Evolutionary conservation across 2,113 vertebrate genomes (phyloP), one percentile per base, ranked within the genome.

Genomic region (Pachypanchax playfairii): DNA sequence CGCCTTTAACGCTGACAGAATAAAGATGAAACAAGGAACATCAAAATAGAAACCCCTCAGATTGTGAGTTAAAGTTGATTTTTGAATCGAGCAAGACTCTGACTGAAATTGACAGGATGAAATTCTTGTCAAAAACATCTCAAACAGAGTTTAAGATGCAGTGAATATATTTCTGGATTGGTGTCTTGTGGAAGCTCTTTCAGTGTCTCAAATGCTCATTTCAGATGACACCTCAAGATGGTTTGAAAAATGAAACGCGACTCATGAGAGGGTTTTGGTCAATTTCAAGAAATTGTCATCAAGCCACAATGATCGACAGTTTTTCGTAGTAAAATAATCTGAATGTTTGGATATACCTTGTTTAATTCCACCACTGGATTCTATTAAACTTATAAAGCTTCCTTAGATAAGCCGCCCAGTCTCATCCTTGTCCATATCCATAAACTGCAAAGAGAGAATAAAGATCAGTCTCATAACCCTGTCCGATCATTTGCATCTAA

Each of bases 401-500:
- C 73, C 49, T 55, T 62, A 84, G 84, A 87, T 89, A 87, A 89
- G 66, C 83, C 82, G 33, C 57, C 47, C 84, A 70, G 71, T 85
- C 84, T 74, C 72, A 81, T 68, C 52, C 65, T 48, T 55, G 75
- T 81, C 79, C 70, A 56, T 82, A 83, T 87, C 84, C 76, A 73
- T 78, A 61, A 83, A 66, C 63, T 44, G 70, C 64, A 70, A 65
- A 75, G 20, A 38, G 22, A 54, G 26, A 54, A 31, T 8, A 46
- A 43, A n/a, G 77, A 75, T 74, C 67, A 10, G 62, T 70, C 70
- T 53, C 50, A 56, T 61, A 85, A 81, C 77, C 61, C 77, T 64
- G 53, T 88, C 75, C 86, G 89, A 91, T 91, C 87, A 91, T 92
- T 91, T 91, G 85, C 89, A 91, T 91, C 90, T 90, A 89, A 89